A percentile compares a stretch with the other conserved stretches of the same genome.
Conservation (phyloP, 2,113 vertebrate genomes). For the Trichomycterus rosablanca region DNA sequence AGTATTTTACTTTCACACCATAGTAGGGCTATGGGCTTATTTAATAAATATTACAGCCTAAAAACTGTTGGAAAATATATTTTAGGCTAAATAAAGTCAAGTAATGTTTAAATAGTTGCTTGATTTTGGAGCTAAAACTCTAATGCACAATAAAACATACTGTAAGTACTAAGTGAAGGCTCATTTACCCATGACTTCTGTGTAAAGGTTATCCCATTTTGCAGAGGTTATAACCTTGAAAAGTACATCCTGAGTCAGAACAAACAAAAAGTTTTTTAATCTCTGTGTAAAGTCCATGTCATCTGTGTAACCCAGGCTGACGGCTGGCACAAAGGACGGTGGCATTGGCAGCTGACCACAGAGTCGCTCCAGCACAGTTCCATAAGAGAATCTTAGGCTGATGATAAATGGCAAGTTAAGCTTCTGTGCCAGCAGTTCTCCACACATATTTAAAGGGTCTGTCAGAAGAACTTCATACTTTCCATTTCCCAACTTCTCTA, state of each 20-base stretch:
- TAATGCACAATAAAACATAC: no score
- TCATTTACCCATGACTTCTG: constrained; percentile 47
- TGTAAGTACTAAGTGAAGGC: no score
- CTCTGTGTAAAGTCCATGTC: constrained; percentile 62
- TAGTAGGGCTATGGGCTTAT: background rate
- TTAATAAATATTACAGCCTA: no score
- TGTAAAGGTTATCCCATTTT: constrained; percentile 42
- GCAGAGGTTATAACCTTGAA: background rate
- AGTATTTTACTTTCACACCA: background rate
- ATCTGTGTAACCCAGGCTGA: constrained; percentile 38
- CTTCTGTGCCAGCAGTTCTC: constrained; percentile 58
- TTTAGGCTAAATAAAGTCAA: no score
- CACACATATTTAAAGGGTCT: constrained; percentile 47
- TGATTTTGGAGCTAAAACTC: no score
- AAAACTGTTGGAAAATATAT: no score
- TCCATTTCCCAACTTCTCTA: constrained; percentile 56
- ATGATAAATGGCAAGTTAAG: constrained; percentile 59
- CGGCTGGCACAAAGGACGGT: constrained; percentile 58
- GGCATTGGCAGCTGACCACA: constrained; percentile 57
- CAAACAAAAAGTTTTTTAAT: constrained; percentile 46
- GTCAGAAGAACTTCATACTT: constrained; percentile 31
- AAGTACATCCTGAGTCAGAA: constrained; percentile 44
- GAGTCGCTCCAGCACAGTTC: constrained; percentile 41
- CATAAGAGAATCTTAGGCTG: constrained; percentile 50
- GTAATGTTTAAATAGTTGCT: no score